These are phyloP conservation scores for Ooceraea biroi DNA, from an alignment of 1,140 invertebrate species.

Conservation along the genomic window DNA sequence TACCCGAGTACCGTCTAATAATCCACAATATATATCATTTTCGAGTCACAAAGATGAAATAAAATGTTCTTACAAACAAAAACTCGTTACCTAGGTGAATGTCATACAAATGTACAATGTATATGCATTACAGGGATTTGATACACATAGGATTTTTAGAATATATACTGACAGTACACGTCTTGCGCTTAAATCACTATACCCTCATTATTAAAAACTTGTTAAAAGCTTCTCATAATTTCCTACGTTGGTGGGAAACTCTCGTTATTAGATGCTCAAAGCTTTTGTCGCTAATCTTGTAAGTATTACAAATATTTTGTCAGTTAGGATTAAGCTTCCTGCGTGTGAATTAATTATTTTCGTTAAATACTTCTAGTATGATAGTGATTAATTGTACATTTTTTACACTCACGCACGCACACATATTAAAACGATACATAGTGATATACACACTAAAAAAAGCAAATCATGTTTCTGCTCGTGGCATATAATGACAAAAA, in stretches of 20 bases:
- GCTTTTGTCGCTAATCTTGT: slow-evolving; percentile 3
- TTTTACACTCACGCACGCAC: slow-evolving; percentile 52
- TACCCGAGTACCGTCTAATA: slow-evolving; percentile 5
- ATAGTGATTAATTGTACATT: slow-evolving; percentile 37
- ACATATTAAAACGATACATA: slow-evolving; percentile 48
- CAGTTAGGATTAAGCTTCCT: slow-evolving; percentile 16
- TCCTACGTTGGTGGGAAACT: background rate
- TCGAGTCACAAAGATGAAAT: slow-evolving; percentile 8
- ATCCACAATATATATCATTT: slow-evolving; percentile 31
- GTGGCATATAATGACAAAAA: slow-evolving; percentile 14
- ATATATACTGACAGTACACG: background rate
- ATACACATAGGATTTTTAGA: slow-evolving; percentile 22
- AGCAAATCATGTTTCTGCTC: background rate
- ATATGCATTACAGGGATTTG: slow-evolving; percentile 42
- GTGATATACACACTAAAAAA: slow-evolving; percentile 42
- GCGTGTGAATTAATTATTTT: slow-evolving; percentile 26
- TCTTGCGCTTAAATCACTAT: slow-evolving; percentile 12
- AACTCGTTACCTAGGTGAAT: slow-evolving; percentile 35
- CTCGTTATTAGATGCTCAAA: slow-evolving; percentile 18
- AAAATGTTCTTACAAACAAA: slow-evolving; percentile 43
- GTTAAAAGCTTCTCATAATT: slow-evolving; percentile 25
- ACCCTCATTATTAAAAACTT: slow-evolving; percentile 16
- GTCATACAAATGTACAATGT: slow-evolving; percentile 53
- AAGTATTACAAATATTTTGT: slow-evolving; percentile 20
- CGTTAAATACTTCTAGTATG: slow-evolving; percentile 10